Evolutionary conservation across 2,113 vertebrate genomes (phyloP).

Genomic region (Peromyscus maniculatus): DNA sequence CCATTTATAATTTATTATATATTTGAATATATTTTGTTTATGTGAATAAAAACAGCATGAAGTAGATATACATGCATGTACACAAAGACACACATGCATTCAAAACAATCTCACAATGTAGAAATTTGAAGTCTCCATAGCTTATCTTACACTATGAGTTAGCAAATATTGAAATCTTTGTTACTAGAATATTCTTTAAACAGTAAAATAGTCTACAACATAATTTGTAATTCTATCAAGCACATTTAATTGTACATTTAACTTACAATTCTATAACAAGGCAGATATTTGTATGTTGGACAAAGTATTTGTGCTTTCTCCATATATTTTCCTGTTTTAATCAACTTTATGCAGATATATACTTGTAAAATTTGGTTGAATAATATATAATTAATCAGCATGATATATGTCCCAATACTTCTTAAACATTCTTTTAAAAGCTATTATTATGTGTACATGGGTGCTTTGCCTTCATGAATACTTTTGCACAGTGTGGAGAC

Average conservation of each 20-base stretch:
- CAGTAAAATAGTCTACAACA: background rate
- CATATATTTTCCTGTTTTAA: background rate
- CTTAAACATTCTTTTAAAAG: background rate
- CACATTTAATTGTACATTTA: background rate
- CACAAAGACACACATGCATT: background rate
- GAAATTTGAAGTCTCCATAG: background rate
- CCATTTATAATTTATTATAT: background rate
- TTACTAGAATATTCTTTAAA: background rate
- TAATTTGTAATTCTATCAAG: background rate
- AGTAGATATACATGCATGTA: background rate
- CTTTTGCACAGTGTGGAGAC: background rate
- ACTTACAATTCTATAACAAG: background rate
- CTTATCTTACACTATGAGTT: background rate
- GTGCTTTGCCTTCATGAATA: background rate
- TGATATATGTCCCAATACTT: background rate
- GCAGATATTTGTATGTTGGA: background rate
- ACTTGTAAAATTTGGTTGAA: background rate
- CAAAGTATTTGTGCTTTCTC: background rate
- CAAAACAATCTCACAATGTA: background rate
- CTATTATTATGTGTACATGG: background rate
- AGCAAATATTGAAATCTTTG: background rate
- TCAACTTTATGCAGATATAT: background rate
- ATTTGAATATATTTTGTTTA: background rate
- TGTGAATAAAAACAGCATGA: background rate
- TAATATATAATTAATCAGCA: background rate